These are phyloP conservation scores for Botia kubotai DNA, from an alignment of 2,797 vertebrate genomes.

Conservation along the genomic window DNA sequence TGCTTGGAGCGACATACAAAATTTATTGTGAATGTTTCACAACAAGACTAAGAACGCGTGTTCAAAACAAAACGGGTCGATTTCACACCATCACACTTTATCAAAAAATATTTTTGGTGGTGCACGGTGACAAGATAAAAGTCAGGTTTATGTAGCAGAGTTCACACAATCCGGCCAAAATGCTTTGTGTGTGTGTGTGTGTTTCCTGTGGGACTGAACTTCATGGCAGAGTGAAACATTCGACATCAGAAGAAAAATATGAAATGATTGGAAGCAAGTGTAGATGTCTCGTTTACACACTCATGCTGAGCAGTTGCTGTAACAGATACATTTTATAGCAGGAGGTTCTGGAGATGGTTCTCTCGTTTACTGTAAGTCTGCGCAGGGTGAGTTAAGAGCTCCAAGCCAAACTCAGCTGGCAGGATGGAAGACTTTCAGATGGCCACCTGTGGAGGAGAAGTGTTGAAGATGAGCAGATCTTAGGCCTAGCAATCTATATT, in stretches of 20 bases:
- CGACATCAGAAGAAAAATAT: constrained; percentile 49
- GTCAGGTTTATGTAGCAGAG: constrained; percentile 43
- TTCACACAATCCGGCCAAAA: constrained; percentile 45
- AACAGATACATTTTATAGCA: constrained; percentile 31
- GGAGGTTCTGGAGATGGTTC: constrained; percentile 7
- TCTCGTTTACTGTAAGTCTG: background rate
- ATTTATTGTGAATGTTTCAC: background rate
- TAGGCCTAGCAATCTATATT: constrained; percentile 20
- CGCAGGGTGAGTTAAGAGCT: constrained; percentile 9
- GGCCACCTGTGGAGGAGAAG: constrained; percentile 23
- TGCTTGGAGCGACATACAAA: background rate
- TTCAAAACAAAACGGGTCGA: background rate
- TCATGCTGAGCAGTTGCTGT: constrained; percentile 41
- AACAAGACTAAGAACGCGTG: background rate
- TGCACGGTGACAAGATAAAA: background rate
- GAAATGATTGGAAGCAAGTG: constrained; percentile 36
- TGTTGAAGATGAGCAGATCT: constrained; percentile 32
- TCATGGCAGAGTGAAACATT: constrained; percentile 26
- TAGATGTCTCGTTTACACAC: constrained; percentile 41
- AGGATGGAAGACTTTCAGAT: constrained; percentile 13
- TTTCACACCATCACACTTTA: constrained; percentile 13
- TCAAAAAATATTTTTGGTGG: background rate
- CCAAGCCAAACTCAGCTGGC: constrained; percentile 10
- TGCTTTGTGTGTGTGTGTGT: background rate
- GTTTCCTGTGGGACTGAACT: constrained; percentile 15